Conservation (phyloP, 1,140 invertebrate species). For the Argopecten irradians region DNA sequence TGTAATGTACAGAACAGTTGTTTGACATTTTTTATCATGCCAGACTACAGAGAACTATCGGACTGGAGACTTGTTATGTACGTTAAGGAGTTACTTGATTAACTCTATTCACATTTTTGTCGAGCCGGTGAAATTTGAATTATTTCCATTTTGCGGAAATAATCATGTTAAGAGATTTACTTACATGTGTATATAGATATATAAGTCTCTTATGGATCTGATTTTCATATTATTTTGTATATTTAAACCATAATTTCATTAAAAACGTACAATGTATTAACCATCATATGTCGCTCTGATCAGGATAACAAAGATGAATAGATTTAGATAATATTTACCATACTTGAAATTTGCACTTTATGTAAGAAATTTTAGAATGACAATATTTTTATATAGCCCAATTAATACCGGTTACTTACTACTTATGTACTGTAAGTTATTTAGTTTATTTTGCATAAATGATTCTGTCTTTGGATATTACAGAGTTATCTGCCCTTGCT, state of each 20-base stretch:
- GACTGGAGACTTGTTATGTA: neutral
- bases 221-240: neutral
- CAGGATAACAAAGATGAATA: no score
- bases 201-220: neutral
- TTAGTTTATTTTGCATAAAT: neutral
- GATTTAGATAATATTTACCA: slow-evolving; percentile 19
- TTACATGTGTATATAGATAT: neutral
- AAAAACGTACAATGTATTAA: no score
- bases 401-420: slow-evolving; percentile 10
- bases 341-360: neutral
- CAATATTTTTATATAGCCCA: neutral
- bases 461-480: no score
- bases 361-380: neutral
- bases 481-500: no score
- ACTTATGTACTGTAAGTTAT: neutral
- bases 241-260: neutral
- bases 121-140: neutral
- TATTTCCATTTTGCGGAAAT: neutral
- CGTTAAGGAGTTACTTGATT: neutral
- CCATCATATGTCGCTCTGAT: neutral
- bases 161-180: neutral
- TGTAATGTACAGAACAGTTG: neutral
- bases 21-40: neutral
- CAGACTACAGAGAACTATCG: neutral
- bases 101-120: slow-evolving; percentile 16